phyloP scores from a whole-genome alignment of 2,888 invertebrate species.

The Eutolmus rufibarbis region DNA sequence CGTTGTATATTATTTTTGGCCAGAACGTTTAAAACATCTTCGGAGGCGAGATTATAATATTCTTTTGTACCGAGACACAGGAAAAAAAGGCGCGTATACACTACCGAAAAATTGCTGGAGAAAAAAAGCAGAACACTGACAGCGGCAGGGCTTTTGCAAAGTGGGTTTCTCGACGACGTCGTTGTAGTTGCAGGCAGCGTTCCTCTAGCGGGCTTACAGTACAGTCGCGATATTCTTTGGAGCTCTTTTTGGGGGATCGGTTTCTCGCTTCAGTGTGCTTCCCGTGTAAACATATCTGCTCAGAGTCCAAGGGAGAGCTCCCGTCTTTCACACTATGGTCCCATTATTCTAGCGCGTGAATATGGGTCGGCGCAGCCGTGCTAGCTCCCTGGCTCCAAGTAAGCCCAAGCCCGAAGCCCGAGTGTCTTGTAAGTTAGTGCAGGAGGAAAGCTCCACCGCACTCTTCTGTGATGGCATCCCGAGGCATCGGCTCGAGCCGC shows the following conservation, averaged over 20 bases:
- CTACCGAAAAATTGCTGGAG: conserved; percentile 37
- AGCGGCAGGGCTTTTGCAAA: conserved; percentile 16
- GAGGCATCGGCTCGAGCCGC: neutral
- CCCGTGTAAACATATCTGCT: conserved; percentile 31
- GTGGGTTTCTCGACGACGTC: neutral
- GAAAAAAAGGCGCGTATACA: conserved; percentile 35
- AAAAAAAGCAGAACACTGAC: conserved; percentile 38
- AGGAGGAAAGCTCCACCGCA: conserved; percentile 3
- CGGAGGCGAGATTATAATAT: neutral
- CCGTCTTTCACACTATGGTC: neutral
- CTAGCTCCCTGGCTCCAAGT: neutral
- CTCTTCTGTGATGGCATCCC: conserved; percentile 9
- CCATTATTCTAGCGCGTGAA: conserved; percentile 28
- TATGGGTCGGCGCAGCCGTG: conserved; percentile 25
- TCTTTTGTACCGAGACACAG: conserved; percentile 18
- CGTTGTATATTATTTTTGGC: neutral
- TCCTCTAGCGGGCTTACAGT: neutral
- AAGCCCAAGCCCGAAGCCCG: too few relatives aligned
- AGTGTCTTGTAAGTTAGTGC: neutral
- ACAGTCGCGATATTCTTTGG: neutral
- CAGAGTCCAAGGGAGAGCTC: conserved; percentile 8
- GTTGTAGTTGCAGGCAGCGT: conserved; percentile 13
- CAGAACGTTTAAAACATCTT: neutral
- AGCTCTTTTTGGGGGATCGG: neutral
- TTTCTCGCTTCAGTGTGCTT: conserved; percentile 9